Base-by-base conservation (phyloP, 2,888 invertebrate species). In the Mellilla xanthometata region DNA sequence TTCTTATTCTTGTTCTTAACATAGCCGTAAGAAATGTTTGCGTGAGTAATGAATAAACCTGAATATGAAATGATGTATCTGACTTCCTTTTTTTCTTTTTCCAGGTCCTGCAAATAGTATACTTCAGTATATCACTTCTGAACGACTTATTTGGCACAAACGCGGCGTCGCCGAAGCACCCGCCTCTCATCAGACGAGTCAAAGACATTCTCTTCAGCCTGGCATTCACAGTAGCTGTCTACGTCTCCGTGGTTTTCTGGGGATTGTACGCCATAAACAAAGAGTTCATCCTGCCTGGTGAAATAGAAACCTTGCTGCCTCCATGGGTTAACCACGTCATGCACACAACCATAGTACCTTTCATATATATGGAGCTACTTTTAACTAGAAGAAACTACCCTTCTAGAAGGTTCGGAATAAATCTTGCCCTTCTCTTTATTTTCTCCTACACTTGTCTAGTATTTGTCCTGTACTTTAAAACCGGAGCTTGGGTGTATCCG, bases 191-290 rank as follows among this genome's bases (percentile, higher is more conserved):
- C 34, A 90, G 95, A 38, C 91, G 84, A 68, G 57, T 94, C 24
- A 94, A 94, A 71, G 94, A 95, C 68, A 87, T 85, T 36, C 54
- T 93, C 2, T 92, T 94, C 72, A 83, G 93, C 19, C 73, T 95
- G 44, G 94, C 94, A 9, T 95, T 96, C 59, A 95, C 96, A 0
- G 68, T 94, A 1, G 93, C 95, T 2, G 83, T 94, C 76, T 95
- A 95, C 84, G 98, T 98, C 1, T 94, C 94, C n/a, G 59, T 93
- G 0, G 92, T 94, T 2, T 98, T 98, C 77, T 98, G 98, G 98
- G 85, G 90, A 0, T 80, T 98, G 12, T 97, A 95, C 87, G 86
- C 92, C 12, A 90, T 97, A 23, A 95, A 98, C 76, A 93, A 97
- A 50, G 95, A 96, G 62, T 83, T 98, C n/a, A 95, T 98, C 13